phyloP scores from a whole-genome alignment of 1,140 invertebrate genomes.

The Grapholita molesta region DNA sequence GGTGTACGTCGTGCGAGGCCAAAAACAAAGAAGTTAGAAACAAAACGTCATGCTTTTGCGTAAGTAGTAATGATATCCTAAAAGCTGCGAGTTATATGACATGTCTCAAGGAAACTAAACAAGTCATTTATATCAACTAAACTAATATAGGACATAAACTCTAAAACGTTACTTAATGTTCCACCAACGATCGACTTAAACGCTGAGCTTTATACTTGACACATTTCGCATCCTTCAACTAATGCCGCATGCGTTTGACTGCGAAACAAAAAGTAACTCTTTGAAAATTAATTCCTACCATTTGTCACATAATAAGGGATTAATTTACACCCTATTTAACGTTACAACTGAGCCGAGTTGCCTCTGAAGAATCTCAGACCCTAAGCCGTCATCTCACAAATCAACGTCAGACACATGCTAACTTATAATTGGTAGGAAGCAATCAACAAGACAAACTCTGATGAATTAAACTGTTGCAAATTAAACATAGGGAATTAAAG shows the following conservation, averaged over 20 bases:
- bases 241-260: neutral
- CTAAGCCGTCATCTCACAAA: constrained; percentile 46
- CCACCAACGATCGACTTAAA: no score
- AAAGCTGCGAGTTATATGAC: neutral
- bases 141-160: no score
- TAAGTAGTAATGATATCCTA: neutral
- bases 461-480: constrained; percentile 68
- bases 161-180: no score
- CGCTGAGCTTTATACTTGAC: neutral
- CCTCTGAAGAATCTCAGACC: constrained; percentile 5
- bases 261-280: neutral
- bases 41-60: neutral
- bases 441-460: constrained; percentile 65
- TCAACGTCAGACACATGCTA: constrained; percentile 60
- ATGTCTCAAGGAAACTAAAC: neutral
- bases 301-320: constrained; percentile 14
- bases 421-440: constrained; percentile 63
- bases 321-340: constrained; percentile 12
- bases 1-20: constrained; percentile 6
- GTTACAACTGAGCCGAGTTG: constrained; percentile 5
- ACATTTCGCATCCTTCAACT: neutral
- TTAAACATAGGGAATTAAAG: constrained; percentile 50
- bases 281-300: neutral
- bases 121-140: no score
- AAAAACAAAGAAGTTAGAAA: neutral